Evolutionary conservation across 35 echinoderm and acorn worm genomes (phyloP), one percentile per base, ranked within the genome.

Genomic region (Strongylocentrotus purpuratus): DNA sequence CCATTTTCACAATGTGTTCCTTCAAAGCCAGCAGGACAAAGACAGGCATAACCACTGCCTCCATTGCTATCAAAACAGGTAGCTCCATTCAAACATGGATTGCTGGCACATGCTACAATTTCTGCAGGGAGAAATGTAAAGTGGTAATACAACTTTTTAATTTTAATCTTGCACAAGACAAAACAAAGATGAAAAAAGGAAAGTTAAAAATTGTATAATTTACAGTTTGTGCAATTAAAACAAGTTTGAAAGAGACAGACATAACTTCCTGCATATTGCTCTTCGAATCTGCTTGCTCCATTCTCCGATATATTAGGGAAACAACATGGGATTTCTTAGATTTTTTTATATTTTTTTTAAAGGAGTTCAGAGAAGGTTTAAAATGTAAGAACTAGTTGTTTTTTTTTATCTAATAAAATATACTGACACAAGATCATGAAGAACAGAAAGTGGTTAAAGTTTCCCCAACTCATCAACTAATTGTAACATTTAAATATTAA

Each of bases 11-110:
- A 95, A 28, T 87, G 46, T 35, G 71, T 47, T 10, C 94, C 94
- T 28, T 87, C 94, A 92, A 45, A 95, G 5, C 94, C 94, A 95
- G 71, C 61, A 31, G 94, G 94, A 28, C 94, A 95, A 7, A 95
- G 32, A 48, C 95, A 96, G 85, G 61, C 61, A 92, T 96, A 96
- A 35, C 52, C 61, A 31, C 78, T 58, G 15, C 33, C 52, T 28
- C 46, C 35, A 31, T 60, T 35, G 31, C 86, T 28, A n/a, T 48
- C 65, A 11, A 85, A 31, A 93, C 94, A 97, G 61, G 88, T 95
- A 15, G 88, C 96, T 55, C 94, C 94, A 87, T 97, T 96, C 91
- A 55, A 48, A 46, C 96, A 97, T 5, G 91, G 96, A 22, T 55
- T 46, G 87, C 95, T 95, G 2, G 47, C 88, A 95, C 95, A 96